phyloP scores from a whole-genome alignment of 2,888 invertebrate species.

The Parochlus steinenii region DNA sequence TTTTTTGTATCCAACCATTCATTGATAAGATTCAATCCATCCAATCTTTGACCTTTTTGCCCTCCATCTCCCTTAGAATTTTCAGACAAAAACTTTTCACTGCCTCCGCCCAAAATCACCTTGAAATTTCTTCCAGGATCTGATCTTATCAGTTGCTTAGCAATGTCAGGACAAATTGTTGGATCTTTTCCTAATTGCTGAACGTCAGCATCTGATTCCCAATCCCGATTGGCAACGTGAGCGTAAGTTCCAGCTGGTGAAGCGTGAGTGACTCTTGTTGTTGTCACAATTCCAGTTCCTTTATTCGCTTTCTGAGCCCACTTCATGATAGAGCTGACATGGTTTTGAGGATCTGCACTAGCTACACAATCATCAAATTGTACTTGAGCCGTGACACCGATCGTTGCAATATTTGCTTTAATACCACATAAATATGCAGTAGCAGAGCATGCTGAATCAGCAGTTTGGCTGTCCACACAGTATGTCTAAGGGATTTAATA shows the following conservation, averaged over 20 bases:
- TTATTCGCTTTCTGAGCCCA: constrained; percentile 51
- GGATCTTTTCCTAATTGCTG: constrained; percentile 34
- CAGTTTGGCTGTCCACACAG: constrained; percentile 60
- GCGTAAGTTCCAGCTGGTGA: constrained; percentile 58
- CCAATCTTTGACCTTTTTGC: constrained; percentile 31
- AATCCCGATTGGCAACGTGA: constrained; percentile 47
- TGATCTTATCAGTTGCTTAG: background rate
- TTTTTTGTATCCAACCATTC: constrained; percentile 40
- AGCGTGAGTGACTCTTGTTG: constrained; percentile 61
- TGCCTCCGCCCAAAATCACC: background rate
- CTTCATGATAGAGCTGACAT: constrained; percentile 45
- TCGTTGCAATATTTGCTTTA: constrained; percentile 48
- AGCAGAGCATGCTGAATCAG: constrained; percentile 72
- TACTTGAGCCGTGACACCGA: constrained; percentile 48
- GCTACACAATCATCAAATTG: constrained; percentile 40
- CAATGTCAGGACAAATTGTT: constrained; percentile 14
- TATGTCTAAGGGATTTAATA: constrained; percentile 37
- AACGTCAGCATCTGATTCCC: constrained; percentile 48
- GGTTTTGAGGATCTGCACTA: constrained; percentile 34
- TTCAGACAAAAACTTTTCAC: constrained; percentile 31
- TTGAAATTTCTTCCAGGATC: background rate
- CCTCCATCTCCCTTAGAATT: constrained; percentile 31
- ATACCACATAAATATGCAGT: constrained; percentile 66
- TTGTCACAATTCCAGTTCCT: constrained; percentile 53
- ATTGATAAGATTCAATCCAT: constrained; percentile 40